phyloP scores from a whole-genome alignment of 2,113 vertebrate species.

The Chlorodrepanis virens region DNA sequence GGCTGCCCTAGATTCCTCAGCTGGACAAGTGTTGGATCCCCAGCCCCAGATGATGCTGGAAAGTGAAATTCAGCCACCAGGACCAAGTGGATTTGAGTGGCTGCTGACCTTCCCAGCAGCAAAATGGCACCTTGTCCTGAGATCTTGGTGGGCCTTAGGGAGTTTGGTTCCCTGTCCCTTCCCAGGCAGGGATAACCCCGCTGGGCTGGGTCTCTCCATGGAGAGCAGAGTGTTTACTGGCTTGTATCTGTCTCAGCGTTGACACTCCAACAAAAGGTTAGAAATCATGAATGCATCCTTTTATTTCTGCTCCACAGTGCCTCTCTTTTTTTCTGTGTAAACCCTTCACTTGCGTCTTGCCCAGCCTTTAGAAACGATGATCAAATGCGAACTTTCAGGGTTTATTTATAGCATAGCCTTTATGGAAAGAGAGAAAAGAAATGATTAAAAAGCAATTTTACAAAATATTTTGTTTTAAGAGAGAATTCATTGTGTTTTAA shows the following conservation, averaged over 20 bases:
- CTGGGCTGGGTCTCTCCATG: background rate
- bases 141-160: background rate
- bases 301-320: slow-evolving; percentile 71
- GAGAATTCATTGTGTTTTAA: slow-evolving; percentile 77
- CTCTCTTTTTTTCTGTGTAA: slow-evolving; percentile 71
- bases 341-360: slow-evolving; percentile 72
- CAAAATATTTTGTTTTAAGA: slow-evolving; percentile 79
- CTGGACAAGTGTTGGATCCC: background rate
- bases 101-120: background rate
- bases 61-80: background rate
- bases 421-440: slow-evolving; percentile 76
- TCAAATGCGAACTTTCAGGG: slow-evolving; percentile 76
- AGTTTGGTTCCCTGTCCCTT: background rate
- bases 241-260: slow-evolving; percentile 59
- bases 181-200: background rate
- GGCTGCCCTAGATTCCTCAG: background rate
- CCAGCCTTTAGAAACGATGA: slow-evolving; percentile 71
- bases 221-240: slow-evolving; percentile 66
- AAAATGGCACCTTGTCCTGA: background rate
- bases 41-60: background rate
- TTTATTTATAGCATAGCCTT: slow-evolving; percentile 79
- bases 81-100: rapidly evolving
- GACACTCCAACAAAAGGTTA: slow-evolving; percentile 69
- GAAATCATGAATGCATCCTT: slow-evolving; percentile 71
- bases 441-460: slow-evolving; percentile 77